A percentile compares a stretch with the other conserved stretches of the same genome.
Conservation (phyloP, 2,113 vertebrate species). For the Tichodroma muraria region DNA sequence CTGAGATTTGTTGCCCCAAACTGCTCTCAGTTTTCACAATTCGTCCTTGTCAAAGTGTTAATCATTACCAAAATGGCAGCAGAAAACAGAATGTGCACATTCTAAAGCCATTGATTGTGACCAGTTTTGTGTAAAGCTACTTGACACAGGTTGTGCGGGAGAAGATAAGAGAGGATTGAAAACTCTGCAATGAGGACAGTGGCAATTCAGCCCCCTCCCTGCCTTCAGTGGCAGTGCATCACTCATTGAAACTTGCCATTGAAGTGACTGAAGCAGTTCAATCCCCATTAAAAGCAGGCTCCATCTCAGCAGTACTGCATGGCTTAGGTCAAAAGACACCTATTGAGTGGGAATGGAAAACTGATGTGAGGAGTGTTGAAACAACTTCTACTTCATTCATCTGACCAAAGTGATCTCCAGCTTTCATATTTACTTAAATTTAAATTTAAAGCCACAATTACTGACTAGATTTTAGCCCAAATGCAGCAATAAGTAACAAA, state of each 20-base stretch:
- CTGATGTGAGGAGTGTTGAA: neutral
- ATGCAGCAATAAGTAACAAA: neutral
- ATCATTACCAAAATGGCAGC: conserved; percentile 8
- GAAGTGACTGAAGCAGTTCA: neutral
- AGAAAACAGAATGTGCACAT: neutral
- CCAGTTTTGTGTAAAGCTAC: neutral
- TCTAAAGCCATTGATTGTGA: neutral
- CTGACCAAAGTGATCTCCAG: neutral
- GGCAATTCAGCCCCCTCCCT: neutral
- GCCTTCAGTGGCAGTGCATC: neutral
- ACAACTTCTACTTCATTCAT: neutral
- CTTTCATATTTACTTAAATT: neutral
- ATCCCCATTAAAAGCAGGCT: neutral
- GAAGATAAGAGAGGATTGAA: neutral
- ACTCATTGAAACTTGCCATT: neutral
- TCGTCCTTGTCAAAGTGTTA: neutral
- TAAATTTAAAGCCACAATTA: neutral
- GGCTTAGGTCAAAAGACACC: neutral
- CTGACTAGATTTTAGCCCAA: neutral
- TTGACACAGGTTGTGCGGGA: neutral
- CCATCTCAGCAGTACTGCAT: accelerated
- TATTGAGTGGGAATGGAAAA: neutral
- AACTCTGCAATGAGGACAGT: neutral
- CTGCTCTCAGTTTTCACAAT: neutral
- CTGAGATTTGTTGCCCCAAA: neutral